Conservation (phyloP, 2,888 invertebrate genomes). For the Eupithecia exiguata region DNA sequence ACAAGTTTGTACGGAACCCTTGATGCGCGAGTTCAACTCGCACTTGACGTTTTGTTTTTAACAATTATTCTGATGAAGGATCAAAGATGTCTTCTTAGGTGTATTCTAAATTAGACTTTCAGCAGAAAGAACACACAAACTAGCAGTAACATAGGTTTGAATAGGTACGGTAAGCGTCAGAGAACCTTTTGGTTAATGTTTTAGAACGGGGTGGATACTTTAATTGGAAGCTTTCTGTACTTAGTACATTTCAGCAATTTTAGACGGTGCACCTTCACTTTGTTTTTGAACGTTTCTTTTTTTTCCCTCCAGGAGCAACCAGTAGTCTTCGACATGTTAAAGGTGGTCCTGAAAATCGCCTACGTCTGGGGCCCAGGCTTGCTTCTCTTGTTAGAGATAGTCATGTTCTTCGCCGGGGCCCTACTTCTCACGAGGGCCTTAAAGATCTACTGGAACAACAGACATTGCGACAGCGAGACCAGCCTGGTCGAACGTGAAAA, state of each 20-base stretch:
- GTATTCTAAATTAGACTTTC: too few species aligned
- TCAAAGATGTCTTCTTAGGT: too few species aligned
- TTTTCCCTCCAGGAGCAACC: conserved; percentile 60
- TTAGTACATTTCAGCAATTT: background rate
- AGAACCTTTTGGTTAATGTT: too few species aligned
- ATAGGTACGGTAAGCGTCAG: too few species aligned
- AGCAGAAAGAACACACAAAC: background rate
- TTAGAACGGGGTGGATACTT: too few species aligned
- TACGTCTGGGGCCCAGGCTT: conserved; percentile 55
- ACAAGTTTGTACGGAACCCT: too few species aligned
- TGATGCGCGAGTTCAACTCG: too few species aligned
- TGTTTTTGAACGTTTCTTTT: background rate
- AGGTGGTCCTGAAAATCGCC: conserved; percentile 51
- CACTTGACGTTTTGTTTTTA: too few species aligned
- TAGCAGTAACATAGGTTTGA: background rate
- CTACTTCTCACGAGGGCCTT: conserved; percentile 46
- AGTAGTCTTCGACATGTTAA: conserved; percentile 52
- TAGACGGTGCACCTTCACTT: background rate
- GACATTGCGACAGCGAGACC: conserved; percentile 20
- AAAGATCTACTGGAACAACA: conserved; percentile 31
- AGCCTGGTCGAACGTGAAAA: conserved; percentile 35
- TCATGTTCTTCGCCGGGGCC: conserved; percentile 47
- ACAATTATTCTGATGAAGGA: too few species aligned
- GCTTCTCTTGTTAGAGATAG: conserved; percentile 47
- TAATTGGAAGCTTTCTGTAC: too few species aligned